Conservation (phyloP, 37 sponge, comb jelly and placozoan genomes). For the Haliclona indistincta region DNA sequence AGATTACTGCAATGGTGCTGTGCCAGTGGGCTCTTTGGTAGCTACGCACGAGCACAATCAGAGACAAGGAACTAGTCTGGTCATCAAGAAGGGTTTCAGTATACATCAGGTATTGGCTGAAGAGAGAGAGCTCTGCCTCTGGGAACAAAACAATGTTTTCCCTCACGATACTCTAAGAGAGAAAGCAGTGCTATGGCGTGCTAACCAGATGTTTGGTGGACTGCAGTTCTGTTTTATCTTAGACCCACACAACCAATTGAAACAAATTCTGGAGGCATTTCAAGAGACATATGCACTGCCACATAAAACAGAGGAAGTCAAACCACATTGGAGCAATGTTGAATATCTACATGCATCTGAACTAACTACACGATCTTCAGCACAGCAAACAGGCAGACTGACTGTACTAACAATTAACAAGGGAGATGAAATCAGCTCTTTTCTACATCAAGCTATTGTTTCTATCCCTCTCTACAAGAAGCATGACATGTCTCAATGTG, state of each 20-base stretch:
- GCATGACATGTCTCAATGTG: too few relatives aligned
- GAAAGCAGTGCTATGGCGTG: constrained; percentile 14
- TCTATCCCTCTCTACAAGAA: too few relatives aligned
- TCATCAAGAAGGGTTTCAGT: neutral
- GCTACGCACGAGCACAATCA: neutral
- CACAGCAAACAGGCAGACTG: too few relatives aligned
- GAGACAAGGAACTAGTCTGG: neutral
- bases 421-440: too few relatives aligned
- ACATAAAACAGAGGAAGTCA: neutral
- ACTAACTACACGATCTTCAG: too few relatives aligned
- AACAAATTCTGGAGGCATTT: neutral
- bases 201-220: neutral
- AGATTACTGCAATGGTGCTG: constrained; percentile 50
- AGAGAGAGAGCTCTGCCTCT: constrained; percentile 33
- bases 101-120: constrained; percentile 10
- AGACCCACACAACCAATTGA: constrained; percentile 56
- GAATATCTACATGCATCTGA: too few relatives aligned
- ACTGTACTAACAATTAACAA: too few relatives aligned
- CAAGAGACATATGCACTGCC: neutral
- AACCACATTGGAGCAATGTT: neutral
- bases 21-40: constrained; percentile 25
- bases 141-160: constrained; percentile 40
- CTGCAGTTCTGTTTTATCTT: constrained; percentile 44
- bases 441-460: too few relatives aligned
- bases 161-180: constrained; percentile 25